These are phyloP conservation scores for Acropora tenuis DNA, from an alignment of 64 coral and sea anemone species.

Conservation along the genomic window DNA sequence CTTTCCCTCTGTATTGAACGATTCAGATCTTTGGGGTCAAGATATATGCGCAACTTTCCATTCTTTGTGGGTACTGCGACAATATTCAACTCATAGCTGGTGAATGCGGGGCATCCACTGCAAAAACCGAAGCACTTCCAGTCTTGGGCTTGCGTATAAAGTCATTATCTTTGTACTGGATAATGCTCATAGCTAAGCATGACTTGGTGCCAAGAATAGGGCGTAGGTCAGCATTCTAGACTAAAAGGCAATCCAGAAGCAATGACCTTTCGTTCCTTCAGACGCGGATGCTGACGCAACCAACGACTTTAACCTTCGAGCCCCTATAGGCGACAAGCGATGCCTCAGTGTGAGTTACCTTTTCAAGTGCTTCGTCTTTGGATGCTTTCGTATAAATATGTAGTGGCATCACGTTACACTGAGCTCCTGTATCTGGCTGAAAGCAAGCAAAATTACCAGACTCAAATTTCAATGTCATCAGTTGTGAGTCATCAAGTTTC, in stretches of 20 bases:
- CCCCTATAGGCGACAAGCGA: slow-evolving; percentile 1
- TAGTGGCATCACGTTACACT: slow-evolving; percentile 66
- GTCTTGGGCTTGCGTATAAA: slow-evolving; percentile 25
- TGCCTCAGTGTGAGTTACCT: slow-evolving; percentile 33
- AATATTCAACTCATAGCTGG: neutral
- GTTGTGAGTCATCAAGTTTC: slow-evolving; percentile 63
- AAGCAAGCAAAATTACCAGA: slow-evolving; percentile 68
- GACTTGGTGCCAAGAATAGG: slow-evolving; percentile 57
- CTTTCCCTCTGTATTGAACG: slow-evolving; percentile 16
- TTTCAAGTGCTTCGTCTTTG: slow-evolving; percentile 41
- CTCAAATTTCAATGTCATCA: slow-evolving; percentile 40
- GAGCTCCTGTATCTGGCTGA: slow-evolving; percentile 60
- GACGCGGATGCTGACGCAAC: slow-evolving; percentile 40
- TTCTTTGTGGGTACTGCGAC: slow-evolving; percentile 57
- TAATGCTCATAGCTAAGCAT: slow-evolving; percentile 54
- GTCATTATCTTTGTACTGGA: slow-evolving; percentile 63
- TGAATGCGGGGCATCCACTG: slow-evolving; percentile 8
- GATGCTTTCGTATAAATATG: slow-evolving; percentile 66
- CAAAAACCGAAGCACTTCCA: slow-evolving; percentile 20
- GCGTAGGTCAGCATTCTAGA: slow-evolving; percentile 41
- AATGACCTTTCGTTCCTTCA: slow-evolving; percentile 41
- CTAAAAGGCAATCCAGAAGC: slow-evolving; percentile 45
- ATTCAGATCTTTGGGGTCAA: slow-evolving; percentile 53
- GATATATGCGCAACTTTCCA: slow-evolving; percentile 49
- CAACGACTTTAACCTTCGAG: slow-evolving; percentile 58